Conservation (phyloP, 2,888 invertebrate species). For the Athrips mouffetella region DNA sequence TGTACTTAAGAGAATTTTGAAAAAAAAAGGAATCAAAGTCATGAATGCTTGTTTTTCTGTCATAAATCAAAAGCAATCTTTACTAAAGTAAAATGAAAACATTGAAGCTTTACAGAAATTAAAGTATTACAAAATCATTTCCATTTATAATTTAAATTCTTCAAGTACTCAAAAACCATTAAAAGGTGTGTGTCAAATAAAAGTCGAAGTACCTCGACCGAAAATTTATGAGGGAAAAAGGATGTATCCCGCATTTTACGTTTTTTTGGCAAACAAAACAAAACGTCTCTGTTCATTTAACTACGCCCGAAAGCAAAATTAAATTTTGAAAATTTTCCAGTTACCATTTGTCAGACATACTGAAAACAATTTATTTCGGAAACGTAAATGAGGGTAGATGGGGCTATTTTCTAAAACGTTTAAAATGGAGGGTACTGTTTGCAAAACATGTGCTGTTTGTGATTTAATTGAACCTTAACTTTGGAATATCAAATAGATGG, state of each 20-base stretch:
- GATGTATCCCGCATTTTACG: background rate
- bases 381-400: background rate
- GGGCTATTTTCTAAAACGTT: background rate
- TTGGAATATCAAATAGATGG: background rate
- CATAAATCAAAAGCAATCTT: too few species aligned
- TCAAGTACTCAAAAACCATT: too few species aligned
- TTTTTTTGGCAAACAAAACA: slow-evolving; percentile 1
- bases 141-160: too few species aligned
- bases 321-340: slow-evolving; percentile 7
- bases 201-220: background rate
- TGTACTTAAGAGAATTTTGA: too few species aligned
- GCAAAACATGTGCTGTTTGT: background rate
- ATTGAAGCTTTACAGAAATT: too few species aligned
- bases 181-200: background rate
- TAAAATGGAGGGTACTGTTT: background rate
- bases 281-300: slow-evolving; percentile 1
- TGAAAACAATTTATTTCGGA: slow-evolving; percentile 1
- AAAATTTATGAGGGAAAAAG: background rate
- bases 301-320: background rate
- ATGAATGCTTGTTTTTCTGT: too few species aligned
- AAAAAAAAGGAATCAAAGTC: too few species aligned
- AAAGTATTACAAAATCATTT: too few species aligned
- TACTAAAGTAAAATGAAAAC: too few species aligned
- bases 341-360: slow-evolving; percentile 9
- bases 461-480: background rate